A percentile compares a stretch with the other conserved stretches of the same genome.
These are phyloP conservation scores for Fringilla coelebs DNA, from an alignment of 2,797 vertebrate species.

Conservation along the genomic window DNA sequence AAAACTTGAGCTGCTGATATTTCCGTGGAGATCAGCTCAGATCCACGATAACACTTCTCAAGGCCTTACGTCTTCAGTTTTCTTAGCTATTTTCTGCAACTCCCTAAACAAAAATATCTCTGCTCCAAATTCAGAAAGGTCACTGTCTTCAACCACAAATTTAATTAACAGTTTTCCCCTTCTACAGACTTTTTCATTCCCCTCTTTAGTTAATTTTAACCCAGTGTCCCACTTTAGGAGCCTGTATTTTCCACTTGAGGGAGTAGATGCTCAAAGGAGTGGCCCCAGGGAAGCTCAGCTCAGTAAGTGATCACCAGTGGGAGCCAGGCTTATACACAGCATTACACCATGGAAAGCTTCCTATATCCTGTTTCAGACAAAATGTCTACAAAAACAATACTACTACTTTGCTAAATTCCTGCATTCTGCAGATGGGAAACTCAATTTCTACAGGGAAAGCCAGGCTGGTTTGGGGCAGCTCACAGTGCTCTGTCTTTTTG, in stretches of 20 bases:
- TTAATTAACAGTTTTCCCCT: constrained; percentile 2
- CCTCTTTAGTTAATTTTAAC: constrained; percentile 22
- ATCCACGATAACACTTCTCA: neutral
- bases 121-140: constrained; percentile 5
- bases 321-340: neutral
- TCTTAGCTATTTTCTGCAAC: constrained; percentile 29
- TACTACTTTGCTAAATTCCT: constrained; percentile 17
- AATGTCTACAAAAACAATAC: constrained; percentile 41
- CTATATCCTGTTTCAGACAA: constrained; percentile 34
- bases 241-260: neutral
- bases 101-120: constrained; percentile 14
- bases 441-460: neutral
- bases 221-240: neutral
- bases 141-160: neutral
- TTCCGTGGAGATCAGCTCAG: neutral
- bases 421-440: constrained; percentile 18
- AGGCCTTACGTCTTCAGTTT: neutral
- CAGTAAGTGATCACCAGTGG: neutral
- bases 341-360: constrained; percentile 13
- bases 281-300: neutral
- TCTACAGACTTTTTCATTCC: neutral
- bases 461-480: neutral
- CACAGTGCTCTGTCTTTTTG: constrained; percentile 10
- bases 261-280: neutral
- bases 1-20: neutral